Evolutionary conservation across 2,113 vertebrate genomes (phyloP).

Genomic region (Amphiprion percula): DNA sequence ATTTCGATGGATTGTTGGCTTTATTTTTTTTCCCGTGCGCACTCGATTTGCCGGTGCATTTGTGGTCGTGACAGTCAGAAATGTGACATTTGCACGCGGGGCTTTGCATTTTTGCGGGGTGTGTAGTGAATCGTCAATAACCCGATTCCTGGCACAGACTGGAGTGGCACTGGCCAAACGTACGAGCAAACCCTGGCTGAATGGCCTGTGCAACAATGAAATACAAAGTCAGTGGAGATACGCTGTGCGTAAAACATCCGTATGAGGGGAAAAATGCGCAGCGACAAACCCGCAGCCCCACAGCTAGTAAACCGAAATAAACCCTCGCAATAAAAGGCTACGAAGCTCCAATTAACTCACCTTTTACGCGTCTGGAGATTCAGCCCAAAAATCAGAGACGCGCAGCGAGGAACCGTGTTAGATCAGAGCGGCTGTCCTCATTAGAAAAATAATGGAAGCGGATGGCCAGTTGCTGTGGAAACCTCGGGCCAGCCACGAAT

Average conservation of each 20-base stretch:
- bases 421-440: slow-evolving; percentile 73
- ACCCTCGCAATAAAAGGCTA: neutral
- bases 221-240: slow-evolving; percentile 45
- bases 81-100: neutral
- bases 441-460: slow-evolving; percentile 64
- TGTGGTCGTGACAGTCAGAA: neutral
- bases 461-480: slow-evolving; percentile 67
- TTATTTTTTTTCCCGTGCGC: slow-evolving; percentile 31
- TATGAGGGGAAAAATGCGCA: slow-evolving; percentile 17
- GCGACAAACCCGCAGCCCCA: neutral
- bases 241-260: slow-evolving; percentile 13
- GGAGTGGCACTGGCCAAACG: slow-evolving; percentile 52
- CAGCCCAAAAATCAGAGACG: slow-evolving; percentile 73
- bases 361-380: slow-evolving; percentile 76
- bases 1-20: slow-evolving; percentile 68
- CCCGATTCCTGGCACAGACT: slow-evolving; percentile 35
- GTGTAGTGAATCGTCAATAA: slow-evolving; percentile 39
- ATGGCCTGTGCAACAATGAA: slow-evolving; percentile 75
- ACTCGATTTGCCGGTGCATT: neutral
- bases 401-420: slow-evolving; percentile 64
- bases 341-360: slow-evolving; percentile 62
- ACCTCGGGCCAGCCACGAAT: slow-evolving; percentile 62
- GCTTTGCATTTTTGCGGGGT: slow-evolving; percentile 14
- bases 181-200: slow-evolving; percentile 44
- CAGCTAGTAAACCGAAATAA: rapidly evolving